phyloP scores from a whole-genome alignment of 2,797 vertebrate species.

The Girardinus metallicus region DNA sequence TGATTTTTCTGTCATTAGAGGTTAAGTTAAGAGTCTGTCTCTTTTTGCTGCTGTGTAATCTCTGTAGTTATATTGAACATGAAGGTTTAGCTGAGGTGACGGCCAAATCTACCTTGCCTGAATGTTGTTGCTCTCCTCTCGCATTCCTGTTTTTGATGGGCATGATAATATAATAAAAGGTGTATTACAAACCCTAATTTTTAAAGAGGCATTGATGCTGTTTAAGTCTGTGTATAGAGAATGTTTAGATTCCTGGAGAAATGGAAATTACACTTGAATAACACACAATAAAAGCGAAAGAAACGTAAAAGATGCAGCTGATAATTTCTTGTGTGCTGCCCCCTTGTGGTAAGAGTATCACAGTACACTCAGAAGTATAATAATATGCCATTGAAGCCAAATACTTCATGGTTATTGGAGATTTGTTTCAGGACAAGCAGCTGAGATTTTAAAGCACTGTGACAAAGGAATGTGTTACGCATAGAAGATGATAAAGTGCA shows the following conservation, averaged over 20 bases:
- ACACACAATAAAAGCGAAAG: slow-evolving; percentile 30
- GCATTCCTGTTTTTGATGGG: slow-evolving; percentile 41
- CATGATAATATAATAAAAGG: slow-evolving; percentile 6
- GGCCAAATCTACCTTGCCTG: slow-evolving; percentile 27
- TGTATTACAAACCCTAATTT: slow-evolving; percentile 24
- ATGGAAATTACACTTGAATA: slow-evolving; percentile 16
- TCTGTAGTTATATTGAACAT: slow-evolving; percentile 19
- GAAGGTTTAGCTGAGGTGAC: background rate
- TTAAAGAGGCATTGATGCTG: slow-evolving; percentile 22
- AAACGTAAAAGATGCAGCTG: background rate
- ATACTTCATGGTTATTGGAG: background rate
- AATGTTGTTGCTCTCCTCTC: slow-evolving; percentile 28
- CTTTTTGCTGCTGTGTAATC: background rate
- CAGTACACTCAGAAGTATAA: background rate
- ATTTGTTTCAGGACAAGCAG: background rate
- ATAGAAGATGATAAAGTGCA: background rate
- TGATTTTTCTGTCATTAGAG: background rate
- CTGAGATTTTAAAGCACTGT: no score
- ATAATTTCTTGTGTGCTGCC: slow-evolving; percentile 8
- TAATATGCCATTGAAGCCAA: background rate
- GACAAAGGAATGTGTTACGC: background rate
- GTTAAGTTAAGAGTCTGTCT: slow-evolving; percentile 6
- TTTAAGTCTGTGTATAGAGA: slow-evolving; percentile 21
- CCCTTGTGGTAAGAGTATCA: background rate
- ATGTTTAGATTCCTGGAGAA: slow-evolving; percentile 16